Conservation (phyloP, 2,888 invertebrate species). For the Stenichneumon culpator region DNA sequence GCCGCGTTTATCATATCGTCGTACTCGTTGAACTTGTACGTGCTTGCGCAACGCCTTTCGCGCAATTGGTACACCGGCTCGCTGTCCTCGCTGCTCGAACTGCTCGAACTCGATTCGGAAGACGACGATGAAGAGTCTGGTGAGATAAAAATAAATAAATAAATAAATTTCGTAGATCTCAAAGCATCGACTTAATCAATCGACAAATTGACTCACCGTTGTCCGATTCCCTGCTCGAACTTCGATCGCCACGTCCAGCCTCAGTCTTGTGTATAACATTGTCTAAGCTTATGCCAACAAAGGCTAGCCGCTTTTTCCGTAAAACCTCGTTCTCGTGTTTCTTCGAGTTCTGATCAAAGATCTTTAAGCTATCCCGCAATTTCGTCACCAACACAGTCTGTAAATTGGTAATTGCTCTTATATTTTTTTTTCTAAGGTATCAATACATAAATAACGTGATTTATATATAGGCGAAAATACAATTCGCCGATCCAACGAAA, state of each 20-base stretch:
- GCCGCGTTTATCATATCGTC: slow-evolving; percentile 98
- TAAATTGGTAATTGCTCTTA: slow-evolving; percentile 67
- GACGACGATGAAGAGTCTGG: slow-evolving; percentile 76
- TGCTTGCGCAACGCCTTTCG: slow-evolving; percentile 92
- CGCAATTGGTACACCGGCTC: slow-evolving; percentile 94
- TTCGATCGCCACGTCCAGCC: slow-evolving; percentile 72
- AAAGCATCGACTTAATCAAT: not conserved
- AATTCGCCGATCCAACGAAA: slow-evolving; percentile 60
- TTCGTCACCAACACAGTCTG: slow-evolving; percentile 90
- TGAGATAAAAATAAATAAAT: slow-evolving; percentile 9
- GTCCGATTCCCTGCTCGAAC: slow-evolving; percentile 75
- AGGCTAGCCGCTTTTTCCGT: slow-evolving; percentile 90
- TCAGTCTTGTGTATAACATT: slow-evolving; percentile 88
- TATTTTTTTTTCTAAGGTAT: not conserved
- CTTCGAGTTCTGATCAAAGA: slow-evolving; percentile 91
- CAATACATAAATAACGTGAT: not conserved
- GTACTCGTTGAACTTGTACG: slow-evolving; percentile 96
- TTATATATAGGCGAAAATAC: not conserved
- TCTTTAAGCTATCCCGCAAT: slow-evolving; percentile 91
- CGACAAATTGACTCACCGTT: slow-evolving; percentile 65
- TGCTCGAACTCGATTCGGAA: slow-evolving; percentile 79
- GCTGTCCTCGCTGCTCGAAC: slow-evolving; percentile 87
- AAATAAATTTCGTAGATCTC: not conserved
- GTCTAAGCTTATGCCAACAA: slow-evolving; percentile 91
- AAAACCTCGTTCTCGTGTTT: slow-evolving; percentile 89